Evolutionary conservation across 64 coral and sea anemone species (phyloP), one percentile per base, ranked within the genome.

Genomic region (Cladopsammia gracilis): DNA sequence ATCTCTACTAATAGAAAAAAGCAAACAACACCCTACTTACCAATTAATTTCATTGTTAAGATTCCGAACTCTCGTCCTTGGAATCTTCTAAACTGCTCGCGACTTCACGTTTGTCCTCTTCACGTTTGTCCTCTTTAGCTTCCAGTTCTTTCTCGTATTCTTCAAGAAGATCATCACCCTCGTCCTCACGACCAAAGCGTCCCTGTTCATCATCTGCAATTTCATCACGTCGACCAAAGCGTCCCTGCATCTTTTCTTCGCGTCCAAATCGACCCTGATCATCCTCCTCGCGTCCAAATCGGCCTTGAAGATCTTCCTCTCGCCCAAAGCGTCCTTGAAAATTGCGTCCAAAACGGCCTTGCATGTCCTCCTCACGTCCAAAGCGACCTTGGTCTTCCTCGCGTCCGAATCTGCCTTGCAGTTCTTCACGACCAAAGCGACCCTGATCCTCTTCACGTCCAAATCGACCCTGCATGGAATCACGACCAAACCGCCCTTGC

Each of bases 301-400:
- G 53, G 57, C 71, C 87, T 34, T 76, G 58, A 1, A 64, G 52
- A 34, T 76, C 74, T 10, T 86, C 62, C 20, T 89, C 73, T 23
- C 58, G 12, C 23, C 86, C 86, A 58, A 88, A 88, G 18, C 86
- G 86, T 26, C 86, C 86, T 19, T 88, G 86, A 10, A 58, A 25
- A 12, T 72, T 75, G 15, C 89, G 89, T 52, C 90, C 90, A 75
- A 84, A 92, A 13, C 79, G 65, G 2, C 90, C 90, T 80, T 62
- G 57, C 24, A 43, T 20, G 61, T 84, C 70, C 16, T 50, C 82
- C 8, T 75, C 83, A 6, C 71, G 69, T 5, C 81, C 90, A 64
- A 92, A 92, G 6, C 90, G 70, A 12, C 90, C 90, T 62, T 92
- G 90, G n/a, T 76, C 58, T 4, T 92, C 90, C 11, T 92, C 82